phyloP scores from a whole-genome alignment of 2,113 vertebrate species.

The Peromyscus maniculatus region DNA sequence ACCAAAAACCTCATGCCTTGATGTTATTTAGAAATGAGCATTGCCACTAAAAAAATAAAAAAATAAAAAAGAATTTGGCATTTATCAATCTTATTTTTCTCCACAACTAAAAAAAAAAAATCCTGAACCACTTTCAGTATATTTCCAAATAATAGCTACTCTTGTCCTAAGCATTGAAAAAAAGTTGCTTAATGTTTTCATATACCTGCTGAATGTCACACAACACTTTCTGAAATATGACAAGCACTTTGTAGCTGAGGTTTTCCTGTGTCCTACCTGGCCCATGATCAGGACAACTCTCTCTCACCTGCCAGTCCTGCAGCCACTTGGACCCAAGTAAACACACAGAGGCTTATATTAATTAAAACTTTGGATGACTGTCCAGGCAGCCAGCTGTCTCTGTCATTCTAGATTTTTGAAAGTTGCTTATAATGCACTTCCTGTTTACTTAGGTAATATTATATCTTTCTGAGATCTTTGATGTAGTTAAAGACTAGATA shows the following conservation, averaged over 20 bases:
- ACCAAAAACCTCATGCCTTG: slow-evolving; percentile 1
- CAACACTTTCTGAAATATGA: slow-evolving; percentile 8
- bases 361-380: too few species aligned
- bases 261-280: too few species aligned
- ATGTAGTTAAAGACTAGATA: too few species aligned
- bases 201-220: background rate
- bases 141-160: slow-evolving; percentile 24
- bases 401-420: too few species aligned
- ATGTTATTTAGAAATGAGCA: background rate
- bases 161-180: background rate
- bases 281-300: too few species aligned
- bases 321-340: too few species aligned
- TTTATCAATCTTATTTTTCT: slow-evolving; percentile 29
- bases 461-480: too few species aligned
- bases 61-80: slow-evolving; percentile 39
- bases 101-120: background rate
- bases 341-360: too few species aligned
- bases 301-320: too few species aligned
- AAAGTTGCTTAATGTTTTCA: background rate
- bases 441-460: too few species aligned
- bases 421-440: too few species aligned
- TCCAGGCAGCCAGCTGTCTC: too few species aligned
- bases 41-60: slow-evolving; percentile 22
- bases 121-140: slow-evolving; percentile 14
- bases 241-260: background rate